Evolutionary conservation across 2,797 vertebrate species (phyloP).

Genomic region (Bovichtus variegatus): DNA sequence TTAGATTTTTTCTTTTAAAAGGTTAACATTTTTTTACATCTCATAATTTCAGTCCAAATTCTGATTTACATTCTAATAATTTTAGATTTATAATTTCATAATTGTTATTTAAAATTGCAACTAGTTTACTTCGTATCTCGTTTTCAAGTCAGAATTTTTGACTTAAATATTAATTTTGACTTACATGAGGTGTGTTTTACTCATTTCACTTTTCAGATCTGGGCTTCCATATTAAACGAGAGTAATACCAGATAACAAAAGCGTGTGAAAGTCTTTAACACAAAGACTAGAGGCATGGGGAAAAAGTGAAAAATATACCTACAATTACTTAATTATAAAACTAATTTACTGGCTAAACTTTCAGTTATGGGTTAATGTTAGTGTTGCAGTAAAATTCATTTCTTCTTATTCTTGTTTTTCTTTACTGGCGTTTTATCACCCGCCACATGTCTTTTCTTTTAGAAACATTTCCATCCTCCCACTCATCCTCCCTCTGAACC

Average conservation of each 20-base stretch:
- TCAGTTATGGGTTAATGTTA: not conserved
- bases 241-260: not conserved
- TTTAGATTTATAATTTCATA: not conserved
- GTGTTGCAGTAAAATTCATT: too few species aligned
- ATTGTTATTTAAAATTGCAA: not conserved
- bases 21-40: not conserved
- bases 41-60: not conserved
- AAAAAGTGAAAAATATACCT: not conserved
- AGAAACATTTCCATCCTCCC: slow-evolving; percentile 12
- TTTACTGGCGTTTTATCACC: slow-evolving; percentile 2
- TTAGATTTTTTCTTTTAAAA: too few species aligned
- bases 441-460: not conserved
- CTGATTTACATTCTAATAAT: not conserved
- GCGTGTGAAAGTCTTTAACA: not conserved
- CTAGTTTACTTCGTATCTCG: fast-evolving
- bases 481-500: slow-evolving; percentile 24
- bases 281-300: not conserved
- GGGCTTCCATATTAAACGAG: not conserved
- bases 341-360: not conserved
- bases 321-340: not conserved
- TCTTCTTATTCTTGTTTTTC: slow-evolving; percentile 1
- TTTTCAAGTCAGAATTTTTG: not conserved
- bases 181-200: not conserved
- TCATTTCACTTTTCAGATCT: not conserved
- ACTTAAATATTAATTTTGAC: not conserved